These are phyloP conservation scores for Zonitis immaculata DNA, from an alignment of 2,888 invertebrate genomes.

Conservation along the genomic window DNA sequence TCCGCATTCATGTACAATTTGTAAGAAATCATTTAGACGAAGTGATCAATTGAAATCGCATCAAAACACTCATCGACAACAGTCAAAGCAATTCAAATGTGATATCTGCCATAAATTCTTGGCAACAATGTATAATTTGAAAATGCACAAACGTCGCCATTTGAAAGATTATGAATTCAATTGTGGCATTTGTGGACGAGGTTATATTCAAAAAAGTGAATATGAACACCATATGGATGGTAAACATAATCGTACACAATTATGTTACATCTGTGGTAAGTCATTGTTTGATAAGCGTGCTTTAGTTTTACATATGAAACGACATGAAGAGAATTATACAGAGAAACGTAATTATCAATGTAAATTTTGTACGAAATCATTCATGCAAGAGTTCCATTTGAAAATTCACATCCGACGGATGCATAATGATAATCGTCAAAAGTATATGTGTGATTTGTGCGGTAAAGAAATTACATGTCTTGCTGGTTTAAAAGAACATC, in stretches of 20 bases:
- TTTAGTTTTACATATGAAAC: constrained; percentile 31
- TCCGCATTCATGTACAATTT: too few relatives aligned
- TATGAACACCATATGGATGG: constrained; percentile 29
- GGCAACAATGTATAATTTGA: constrained; percentile 31
- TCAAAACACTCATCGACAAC: too few relatives aligned
- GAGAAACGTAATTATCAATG: constrained; percentile 39
- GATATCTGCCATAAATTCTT: too few relatives aligned
- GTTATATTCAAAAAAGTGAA: constrained; percentile 33
- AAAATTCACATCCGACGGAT: constrained; percentile 29
- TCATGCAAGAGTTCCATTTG: constrained; percentile 30
- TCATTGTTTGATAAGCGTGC: constrained; percentile 30
- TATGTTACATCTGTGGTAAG: constrained; percentile 33
- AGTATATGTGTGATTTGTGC: constrained; percentile 35
- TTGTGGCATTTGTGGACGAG: constrained; percentile 41
- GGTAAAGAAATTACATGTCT: constrained; percentile 48
- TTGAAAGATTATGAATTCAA: constrained; percentile 52
- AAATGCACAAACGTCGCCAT: constrained; percentile 53
- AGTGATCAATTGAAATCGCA: too few relatives aligned
- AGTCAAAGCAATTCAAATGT: too few relatives aligned
- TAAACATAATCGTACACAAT: constrained; percentile 28
- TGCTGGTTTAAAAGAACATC: not conserved
- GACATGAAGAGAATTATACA: constrained; percentile 26
- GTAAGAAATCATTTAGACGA: too few relatives aligned
- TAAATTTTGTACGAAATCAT: constrained; percentile 32
- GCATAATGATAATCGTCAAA: constrained; percentile 31